Base-by-base conservation (phyloP, 92 coral and sea anemone species). In the Porites divaricata region DNA sequence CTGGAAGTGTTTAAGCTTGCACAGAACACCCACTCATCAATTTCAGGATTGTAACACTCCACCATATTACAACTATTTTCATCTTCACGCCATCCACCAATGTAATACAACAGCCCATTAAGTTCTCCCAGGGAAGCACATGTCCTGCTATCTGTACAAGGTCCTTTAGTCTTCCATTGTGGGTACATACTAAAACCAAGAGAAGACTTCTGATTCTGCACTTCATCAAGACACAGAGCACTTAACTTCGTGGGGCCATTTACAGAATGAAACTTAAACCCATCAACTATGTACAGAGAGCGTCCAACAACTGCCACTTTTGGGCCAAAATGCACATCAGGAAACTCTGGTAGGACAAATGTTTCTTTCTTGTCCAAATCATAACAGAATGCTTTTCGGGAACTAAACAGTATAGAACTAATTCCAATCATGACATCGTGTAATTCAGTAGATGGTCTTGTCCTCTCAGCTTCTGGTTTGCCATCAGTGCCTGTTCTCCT, bases 71-170 rank as follows among this genome's bases (percentile, higher is more conserved):
- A 67, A 15, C 95, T 73, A 51, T 84, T 89, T 70, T 48, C 76
- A 73, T 64, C 68, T 5, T 1, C 8, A 63, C n/a, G 19, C 95
- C 98, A 92, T 2, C 98, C 98, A 53, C 98, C 98, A 85, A 94
- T 74, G 56, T 92, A 91, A 77, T 92, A 94, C 79, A 28, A 28
- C 35, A 28, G 35, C 35, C 35, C 35, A 28, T 28, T 28, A 28
- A 28, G 35, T 28, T 28, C 88, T 3, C 85, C 87, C 7, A 92
- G 86, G 2, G 98, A 90, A 49, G 80, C 84, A 2, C 83, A 87
- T 6, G 81, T 53, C 3, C 95, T 90, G 45, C 86, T 87, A 15
- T 90, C 93, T 56, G 89, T 82, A 73, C 76, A 87, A 8, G 95
- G 76, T 2, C 89, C 79, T 83, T 87, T 92, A 50, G 75, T 66